These are phyloP conservation scores for Trochalopteron elliotii DNA, from an alignment of 2,113 vertebrate species.

Conservation along the genomic window DNA sequence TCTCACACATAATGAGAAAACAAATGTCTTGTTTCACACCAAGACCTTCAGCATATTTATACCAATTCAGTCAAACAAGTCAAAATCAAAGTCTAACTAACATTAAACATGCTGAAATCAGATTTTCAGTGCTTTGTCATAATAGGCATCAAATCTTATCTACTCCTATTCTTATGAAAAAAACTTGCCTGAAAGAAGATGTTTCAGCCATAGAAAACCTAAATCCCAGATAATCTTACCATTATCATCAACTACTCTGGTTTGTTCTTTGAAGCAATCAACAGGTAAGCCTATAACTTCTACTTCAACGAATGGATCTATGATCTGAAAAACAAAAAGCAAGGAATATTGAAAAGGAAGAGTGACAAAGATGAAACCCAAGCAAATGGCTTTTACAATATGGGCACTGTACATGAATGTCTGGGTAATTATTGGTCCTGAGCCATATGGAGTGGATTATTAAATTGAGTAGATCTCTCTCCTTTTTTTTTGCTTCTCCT, in stretches of 20 bases:
- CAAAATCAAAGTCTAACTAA: background rate
- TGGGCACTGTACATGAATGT: background rate
- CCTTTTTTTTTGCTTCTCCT: background rate
- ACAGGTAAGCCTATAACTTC: conserved; percentile 93
- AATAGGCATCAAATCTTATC: background rate
- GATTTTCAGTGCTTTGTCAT: background rate
- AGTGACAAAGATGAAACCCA: background rate
- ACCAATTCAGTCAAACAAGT: background rate
- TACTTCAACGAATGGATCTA: conserved; percentile 98
- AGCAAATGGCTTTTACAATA: background rate
- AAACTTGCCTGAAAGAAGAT: background rate
- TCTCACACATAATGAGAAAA: background rate
- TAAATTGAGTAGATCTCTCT: background rate
- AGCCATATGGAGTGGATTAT: background rate
- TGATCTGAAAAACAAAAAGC: conserved; percentile 82
- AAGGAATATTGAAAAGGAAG: background rate
- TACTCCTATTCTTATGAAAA: background rate
- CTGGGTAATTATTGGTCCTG: background rate
- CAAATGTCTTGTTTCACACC: background rate
- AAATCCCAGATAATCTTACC: conserved; percentile 74
- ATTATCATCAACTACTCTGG: conserved; percentile 95
- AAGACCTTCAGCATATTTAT: background rate
- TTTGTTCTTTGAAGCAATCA: conserved; percentile 96
- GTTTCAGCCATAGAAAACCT: background rate
- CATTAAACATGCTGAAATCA: background rate